Conservation (phyloP, 2,113 vertebrate species). For the Tetraodon nigroviridis region DNA sequence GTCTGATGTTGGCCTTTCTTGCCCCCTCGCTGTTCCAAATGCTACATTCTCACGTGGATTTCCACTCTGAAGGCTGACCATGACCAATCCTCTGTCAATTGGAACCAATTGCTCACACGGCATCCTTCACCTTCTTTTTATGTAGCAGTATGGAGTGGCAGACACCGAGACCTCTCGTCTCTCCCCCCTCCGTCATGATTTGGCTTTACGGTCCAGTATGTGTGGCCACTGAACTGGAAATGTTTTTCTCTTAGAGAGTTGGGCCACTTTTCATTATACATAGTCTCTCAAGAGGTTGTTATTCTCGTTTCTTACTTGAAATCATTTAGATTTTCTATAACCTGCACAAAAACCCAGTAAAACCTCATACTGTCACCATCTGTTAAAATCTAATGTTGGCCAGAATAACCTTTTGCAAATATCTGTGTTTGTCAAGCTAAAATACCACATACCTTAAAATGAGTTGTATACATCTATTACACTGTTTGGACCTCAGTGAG, state of each 20-base stretch:
- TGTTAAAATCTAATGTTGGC: not conserved
- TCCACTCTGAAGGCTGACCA: slow-evolving; percentile 71
- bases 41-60: slow-evolving; percentile 78
- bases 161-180: slow-evolving; percentile 61
- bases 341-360: not conserved
- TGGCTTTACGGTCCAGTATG: slow-evolving; percentile 67
- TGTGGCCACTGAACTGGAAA: slow-evolving; percentile 67
- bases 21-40: slow-evolving; percentile 65
- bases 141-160: slow-evolving; percentile 60
- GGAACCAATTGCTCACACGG: slow-evolving; percentile 73
- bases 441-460: not conserved
- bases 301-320: slow-evolving; percentile 58
- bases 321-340: slow-evolving; percentile 11
- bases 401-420: slow-evolving; percentile 4
- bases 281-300: slow-evolving; percentile 55
- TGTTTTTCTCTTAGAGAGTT: slow-evolving; percentile 48
- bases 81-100: slow-evolving; percentile 76
- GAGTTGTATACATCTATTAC: no score
- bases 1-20: slow-evolving; percentile 65
- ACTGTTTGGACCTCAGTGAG: no score
- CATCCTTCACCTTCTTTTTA: slow-evolving; percentile 70
- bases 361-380: not conserved
- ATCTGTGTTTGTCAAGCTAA: not conserved
- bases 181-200: slow-evolving; percentile 52
- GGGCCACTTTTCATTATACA: slow-evolving; percentile 51